Percentiles rank a stretch among this genome's conserved stretches.
Conservation (phyloP, 2,113 vertebrate species). For the Scomber scombrus region DNA sequence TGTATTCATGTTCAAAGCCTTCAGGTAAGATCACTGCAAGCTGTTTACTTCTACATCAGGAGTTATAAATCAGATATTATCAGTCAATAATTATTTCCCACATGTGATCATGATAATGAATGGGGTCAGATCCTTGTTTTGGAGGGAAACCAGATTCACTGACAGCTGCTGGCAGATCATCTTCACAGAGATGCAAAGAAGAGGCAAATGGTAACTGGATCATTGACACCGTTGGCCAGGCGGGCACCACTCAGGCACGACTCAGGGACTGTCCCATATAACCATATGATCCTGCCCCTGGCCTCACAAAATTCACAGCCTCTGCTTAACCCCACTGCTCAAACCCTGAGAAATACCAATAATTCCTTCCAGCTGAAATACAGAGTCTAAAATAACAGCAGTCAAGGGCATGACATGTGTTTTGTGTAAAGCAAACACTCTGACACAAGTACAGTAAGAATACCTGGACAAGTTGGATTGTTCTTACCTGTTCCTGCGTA, state of each 20-base stretch:
- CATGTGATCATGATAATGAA: conserved; percentile 23
- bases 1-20: not conserved
- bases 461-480: not conserved
- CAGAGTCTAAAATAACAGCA: conserved; percentile 59
- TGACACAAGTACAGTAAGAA: conserved; percentile 16
- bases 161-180: conserved; percentile 73
- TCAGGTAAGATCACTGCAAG: not conserved
- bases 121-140: conserved; percentile 50
- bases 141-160: conserved; percentile 59
- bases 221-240: conserved; percentile 67
- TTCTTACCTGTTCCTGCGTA: conserved; percentile 86
- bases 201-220: conserved; percentile 73
- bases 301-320: conserved; percentile 64
- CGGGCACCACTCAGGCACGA: conserved; percentile 35
- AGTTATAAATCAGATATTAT: conserved; percentile 30
- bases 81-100: conserved; percentile 8
- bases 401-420: conserved; percentile 35
- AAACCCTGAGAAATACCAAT: conserved; percentile 65
- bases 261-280: conserved; percentile 47
- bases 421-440: not conserved
- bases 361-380: conserved; percentile 62
- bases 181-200: conserved; percentile 66
- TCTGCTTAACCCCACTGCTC: conserved; percentile 54
- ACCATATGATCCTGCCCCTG: conserved; percentile 60
- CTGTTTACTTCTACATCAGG: not conserved